Evolutionary conservation across 2,888 invertebrate species (phyloP), one percentile per base, ranked within the genome.

Genomic region (Polymixis lichenea): DNA sequence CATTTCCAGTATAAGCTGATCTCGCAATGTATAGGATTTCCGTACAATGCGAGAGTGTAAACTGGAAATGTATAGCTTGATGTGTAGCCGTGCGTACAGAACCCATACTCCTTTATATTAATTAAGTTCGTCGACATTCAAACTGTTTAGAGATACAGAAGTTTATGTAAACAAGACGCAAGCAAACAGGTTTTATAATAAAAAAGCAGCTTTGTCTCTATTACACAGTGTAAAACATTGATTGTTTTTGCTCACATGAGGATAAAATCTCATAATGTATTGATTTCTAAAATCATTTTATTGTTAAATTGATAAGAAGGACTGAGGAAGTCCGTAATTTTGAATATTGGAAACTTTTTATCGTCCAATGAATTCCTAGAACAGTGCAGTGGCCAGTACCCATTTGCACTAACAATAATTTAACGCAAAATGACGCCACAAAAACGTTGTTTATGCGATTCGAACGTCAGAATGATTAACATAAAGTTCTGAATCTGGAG

Each of bases 131-230:
- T 43, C 64, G 60, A 69, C 46, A 73, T 65, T 46, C 19, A 72
- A 66, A 78, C 43, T 61, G 32, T 73, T 56, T 69, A 38, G 58
- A 32, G 58, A 28, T 17, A 58, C 11, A 73, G 55, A 66, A 65
- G 32, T 78, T 78, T 84, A 84, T 84, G 73, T 84, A 62, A 84
- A 74, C 56, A 66, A 68, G 68, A 84, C 73, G 65, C 58, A 61
- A 74, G 55, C 65, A 69, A 66, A 81, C 81, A 46, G 81, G 81
- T 82, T 82, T 62, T 28, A 19, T 15, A 56, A 65, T 53, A 62
- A 84, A 79, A n/a, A 80, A 62, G n/a, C 25, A 22, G 9, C 11
- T 65, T 68, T 66, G 73, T 66, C 84, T 66, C 84, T 81, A 79
- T 80, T 60, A 15, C 17, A 22, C n/a, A 53, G 22, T 56, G 49